These are phyloP conservation scores for Pipistrellus kuhlii DNA, from an alignment of 2,797 vertebrate species.

Conservation along the genomic window DNA sequence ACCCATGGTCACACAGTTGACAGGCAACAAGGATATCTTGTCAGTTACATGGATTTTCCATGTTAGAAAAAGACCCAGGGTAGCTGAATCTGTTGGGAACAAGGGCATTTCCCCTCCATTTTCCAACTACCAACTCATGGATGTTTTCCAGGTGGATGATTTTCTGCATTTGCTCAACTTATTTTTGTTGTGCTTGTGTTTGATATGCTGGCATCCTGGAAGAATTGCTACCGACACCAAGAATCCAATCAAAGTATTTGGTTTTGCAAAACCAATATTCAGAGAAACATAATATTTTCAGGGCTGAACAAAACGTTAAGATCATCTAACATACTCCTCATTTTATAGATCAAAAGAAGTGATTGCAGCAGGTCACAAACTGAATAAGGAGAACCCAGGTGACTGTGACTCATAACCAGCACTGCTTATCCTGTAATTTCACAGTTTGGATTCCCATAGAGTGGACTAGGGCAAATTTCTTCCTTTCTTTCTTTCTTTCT, in stretches of 20 bases:
- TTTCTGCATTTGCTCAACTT: not conserved
- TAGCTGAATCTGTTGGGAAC: not conserved
- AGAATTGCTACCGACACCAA: not conserved
- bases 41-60: not conserved
- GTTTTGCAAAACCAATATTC: not conserved
- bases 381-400: not conserved
- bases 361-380: not conserved
- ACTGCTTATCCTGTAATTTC: not conserved
- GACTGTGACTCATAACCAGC: not conserved
- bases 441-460: not conserved
- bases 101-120: not conserved
- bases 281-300: not conserved
- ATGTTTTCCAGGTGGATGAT: conserved; percentile 3
- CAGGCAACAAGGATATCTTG: not conserved
- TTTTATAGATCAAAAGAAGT: not conserved
- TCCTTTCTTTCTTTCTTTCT: not conserved
- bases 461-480: not conserved
- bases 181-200: not conserved
- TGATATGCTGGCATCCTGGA: not conserved
- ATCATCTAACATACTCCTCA: not conserved
- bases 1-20: not conserved
- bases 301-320: not conserved
- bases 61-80: not conserved
- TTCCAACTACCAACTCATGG: not conserved
- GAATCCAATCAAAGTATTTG: not conserved